phyloP scores from a whole-genome alignment of 2,888 invertebrate genomes.

The Crematogaster levior region DNA sequence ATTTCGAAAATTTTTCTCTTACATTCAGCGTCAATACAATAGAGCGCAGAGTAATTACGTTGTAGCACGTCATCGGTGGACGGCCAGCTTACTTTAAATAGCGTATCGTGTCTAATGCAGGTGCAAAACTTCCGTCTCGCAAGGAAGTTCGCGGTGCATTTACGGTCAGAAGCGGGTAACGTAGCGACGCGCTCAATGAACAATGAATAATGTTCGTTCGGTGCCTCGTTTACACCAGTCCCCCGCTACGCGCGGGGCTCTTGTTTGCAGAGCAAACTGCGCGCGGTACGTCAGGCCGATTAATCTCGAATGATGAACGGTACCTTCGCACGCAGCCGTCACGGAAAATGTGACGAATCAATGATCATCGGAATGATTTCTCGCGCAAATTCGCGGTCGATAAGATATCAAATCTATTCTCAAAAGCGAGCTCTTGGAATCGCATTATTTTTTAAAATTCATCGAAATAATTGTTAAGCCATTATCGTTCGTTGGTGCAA shows the following conservation, averaged over 20 bases:
- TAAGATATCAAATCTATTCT: constrained; percentile 3
- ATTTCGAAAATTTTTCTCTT: background rate
- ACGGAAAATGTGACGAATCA: constrained; percentile 59
- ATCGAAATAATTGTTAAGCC: constrained; percentile 58
- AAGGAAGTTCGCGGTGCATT: constrained; percentile 46
- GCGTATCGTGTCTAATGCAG: constrained; percentile 30
- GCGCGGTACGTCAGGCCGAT: constrained; percentile 58
- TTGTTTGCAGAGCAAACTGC: constrained; percentile 68
- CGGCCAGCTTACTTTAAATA: constrained; percentile 19
- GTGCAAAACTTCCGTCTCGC: constrained; percentile 34
- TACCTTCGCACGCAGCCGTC: constrained; percentile 54
- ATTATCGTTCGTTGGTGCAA: constrained; percentile 45
- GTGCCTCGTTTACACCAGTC: constrained; percentile 38
- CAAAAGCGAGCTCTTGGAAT: constrained; percentile 1
- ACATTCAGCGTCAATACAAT: background rate
- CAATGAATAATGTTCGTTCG: constrained; percentile 62
- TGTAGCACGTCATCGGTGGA: constrained; percentile 25
- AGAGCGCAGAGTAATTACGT: background rate
- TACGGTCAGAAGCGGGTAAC: constrained; percentile 39
- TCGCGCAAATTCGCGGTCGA: constrained; percentile 16
- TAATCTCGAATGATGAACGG: constrained; percentile 67
- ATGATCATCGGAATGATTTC: constrained; percentile 22
- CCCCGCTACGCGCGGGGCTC: constrained; percentile 46
- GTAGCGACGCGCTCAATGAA: constrained; percentile 48
- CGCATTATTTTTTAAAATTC: constrained; percentile 34